Conservation (phyloP, 92 coral and sea anemone species). For the Bergia sp. region DNA sequence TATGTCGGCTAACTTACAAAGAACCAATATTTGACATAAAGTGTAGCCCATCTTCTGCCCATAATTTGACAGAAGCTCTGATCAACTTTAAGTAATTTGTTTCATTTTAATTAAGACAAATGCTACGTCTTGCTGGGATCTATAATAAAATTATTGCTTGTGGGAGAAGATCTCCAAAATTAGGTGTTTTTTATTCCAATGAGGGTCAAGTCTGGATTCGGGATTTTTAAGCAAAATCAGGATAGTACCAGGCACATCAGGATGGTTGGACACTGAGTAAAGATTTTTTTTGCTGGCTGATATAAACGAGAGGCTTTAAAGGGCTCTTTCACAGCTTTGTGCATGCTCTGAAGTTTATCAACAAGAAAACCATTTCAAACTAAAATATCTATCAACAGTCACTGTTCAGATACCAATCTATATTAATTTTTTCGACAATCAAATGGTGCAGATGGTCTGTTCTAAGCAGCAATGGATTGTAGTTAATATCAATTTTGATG, state of each 20-base stretch:
- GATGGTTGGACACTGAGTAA: constrained; percentile 20
- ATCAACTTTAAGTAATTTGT: constrained; percentile 3
- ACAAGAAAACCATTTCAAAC: too few relatives aligned
- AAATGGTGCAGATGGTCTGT: too few relatives aligned
- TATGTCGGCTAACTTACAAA: too few relatives aligned
- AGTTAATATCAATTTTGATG: too few relatives aligned
- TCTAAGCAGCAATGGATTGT: too few relatives aligned
- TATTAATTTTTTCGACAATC: too few relatives aligned
- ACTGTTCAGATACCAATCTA: too few relatives aligned
- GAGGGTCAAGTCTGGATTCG: constrained; percentile 18
- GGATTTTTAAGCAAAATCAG: background rate
- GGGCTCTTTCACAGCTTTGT: too few relatives aligned
- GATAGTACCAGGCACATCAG: constrained; percentile 14
- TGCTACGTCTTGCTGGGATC: constrained; percentile 14
- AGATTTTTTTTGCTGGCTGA: constrained; percentile 3
- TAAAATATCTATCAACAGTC: too few relatives aligned
- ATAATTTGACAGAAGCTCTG: constrained; percentile 12
- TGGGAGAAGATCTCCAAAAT: constrained; percentile 16
- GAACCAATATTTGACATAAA: background rate
- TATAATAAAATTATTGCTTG: background rate
- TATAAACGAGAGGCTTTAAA: background rate
- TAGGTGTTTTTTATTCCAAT: constrained; percentile 14
- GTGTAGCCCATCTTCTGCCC: constrained; percentile 1
- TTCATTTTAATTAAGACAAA: constrained; percentile 9
- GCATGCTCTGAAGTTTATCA: too few relatives aligned